These are phyloP conservation scores for Chunga burmeisteri DNA, from an alignment of 2,113 vertebrate genomes.

Conservation along the genomic window DNA sequence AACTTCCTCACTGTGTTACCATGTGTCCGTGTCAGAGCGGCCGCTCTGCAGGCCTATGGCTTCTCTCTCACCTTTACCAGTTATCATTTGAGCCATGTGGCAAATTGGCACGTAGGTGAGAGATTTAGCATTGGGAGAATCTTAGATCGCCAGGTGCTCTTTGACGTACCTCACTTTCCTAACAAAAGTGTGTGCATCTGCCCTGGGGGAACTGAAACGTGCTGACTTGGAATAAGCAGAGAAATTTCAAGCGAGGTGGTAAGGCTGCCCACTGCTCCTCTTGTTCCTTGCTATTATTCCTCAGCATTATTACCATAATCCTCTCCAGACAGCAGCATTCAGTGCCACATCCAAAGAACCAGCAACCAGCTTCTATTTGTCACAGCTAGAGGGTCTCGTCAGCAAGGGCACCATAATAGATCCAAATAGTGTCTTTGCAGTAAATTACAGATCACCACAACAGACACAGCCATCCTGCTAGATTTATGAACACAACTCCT, in stretches of 20 bases:
- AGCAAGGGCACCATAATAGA: neutral
- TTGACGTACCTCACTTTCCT: neutral
- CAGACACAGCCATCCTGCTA: neutral
- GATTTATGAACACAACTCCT: neutral
- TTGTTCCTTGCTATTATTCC: neutral
- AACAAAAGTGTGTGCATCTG: neutral
- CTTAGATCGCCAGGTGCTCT: neutral
- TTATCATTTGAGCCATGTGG: neutral
- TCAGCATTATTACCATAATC: neutral
- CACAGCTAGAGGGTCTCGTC: neutral
- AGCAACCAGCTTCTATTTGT: neutral
- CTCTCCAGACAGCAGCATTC: neutral
- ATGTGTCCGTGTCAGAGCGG: neutral
- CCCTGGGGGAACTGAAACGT: accelerated
- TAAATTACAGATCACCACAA: neutral
- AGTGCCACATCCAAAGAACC: neutral
- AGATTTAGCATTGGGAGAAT: neutral
- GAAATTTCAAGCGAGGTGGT: neutral
- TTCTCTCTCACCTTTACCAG: neutral
- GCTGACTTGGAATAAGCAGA: neutral
- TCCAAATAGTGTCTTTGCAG: neutral
- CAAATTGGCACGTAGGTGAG: neutral
- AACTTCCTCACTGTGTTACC: neutral
- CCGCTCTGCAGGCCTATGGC: neutral
- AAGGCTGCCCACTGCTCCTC: neutral